Evolutionary conservation across 53 echinoderm and acorn worm genomes (phyloP), one percentile per base, ranked within the genome.

Genomic region (Echinarachnius parma): DNA sequence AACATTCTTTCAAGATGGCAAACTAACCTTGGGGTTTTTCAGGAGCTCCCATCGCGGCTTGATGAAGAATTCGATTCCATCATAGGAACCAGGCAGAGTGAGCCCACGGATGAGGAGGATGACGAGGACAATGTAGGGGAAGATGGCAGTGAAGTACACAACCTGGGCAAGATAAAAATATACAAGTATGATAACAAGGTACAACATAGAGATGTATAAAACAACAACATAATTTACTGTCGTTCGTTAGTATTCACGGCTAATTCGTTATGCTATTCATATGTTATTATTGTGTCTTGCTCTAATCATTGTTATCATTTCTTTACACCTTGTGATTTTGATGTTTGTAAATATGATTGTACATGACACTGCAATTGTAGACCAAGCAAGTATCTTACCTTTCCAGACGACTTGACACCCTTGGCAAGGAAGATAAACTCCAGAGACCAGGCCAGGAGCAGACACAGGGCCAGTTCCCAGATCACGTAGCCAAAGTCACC

Each of bases 401-500:
- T 98, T 79, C 98, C 91, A 36, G 98, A 98, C 15, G 98, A 98
- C 61, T 98, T 98, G 91, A 98, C 86, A 3, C 98, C 98, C 25
- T 82, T 91, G 27, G 85, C 87, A 44, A 98, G 75, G 57, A 87
- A 98, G 65, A 88, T 62, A 60, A 87, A 98, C 26, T 92, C 91
- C 2, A 98, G 75, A 27, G 84, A 25, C 98, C 98, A 98, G 16
- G 98, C 91, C 18, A 98, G 75, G 49, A 83, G 84, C 29, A 90
- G 62, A 44, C 90, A 91, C 15, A 90, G 78, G 2, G 90, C 96
- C 25, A 98, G 59, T 64, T 91, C 86, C 98, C 98, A 98, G 31
- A 91, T 83, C 48, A 98, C 61, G 62, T 91, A 83, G 2, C 98
- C 98, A 42, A 86, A 82, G 2, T 69, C 4, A 1, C 68, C 76